These are phyloP conservation scores for Enteromius unitaeniatus DNA, from an alignment of 2,797 vertebrate species.

Conservation along the genomic window DNA sequence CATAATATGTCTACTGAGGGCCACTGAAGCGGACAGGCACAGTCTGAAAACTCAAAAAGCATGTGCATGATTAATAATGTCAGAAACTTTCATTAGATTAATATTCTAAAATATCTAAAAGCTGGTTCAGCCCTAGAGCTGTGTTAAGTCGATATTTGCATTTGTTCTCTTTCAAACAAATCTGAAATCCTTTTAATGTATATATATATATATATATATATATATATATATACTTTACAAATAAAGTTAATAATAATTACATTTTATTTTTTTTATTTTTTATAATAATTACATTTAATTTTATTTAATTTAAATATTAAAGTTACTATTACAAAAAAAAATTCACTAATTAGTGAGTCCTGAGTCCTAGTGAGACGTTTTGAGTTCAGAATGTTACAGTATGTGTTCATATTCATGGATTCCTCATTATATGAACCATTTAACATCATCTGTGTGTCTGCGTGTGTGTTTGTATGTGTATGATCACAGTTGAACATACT, in stretches of 20 bases:
- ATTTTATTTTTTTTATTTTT: neutral
- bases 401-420: neutral
- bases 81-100: neutral
- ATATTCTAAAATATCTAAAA: slow-evolving; percentile 1
- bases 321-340: neutral
- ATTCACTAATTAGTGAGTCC: neutral
- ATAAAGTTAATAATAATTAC: neutral
- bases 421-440: neutral
- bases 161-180: neutral
- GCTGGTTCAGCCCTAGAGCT: neutral
- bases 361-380: no score
- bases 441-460: neutral
- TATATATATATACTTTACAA: neutral
- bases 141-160: neutral
- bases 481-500: neutral
- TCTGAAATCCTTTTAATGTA: neutral
- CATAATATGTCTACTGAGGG: slow-evolving; percentile 36
- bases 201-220: neutral
- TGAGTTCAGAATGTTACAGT: neutral
- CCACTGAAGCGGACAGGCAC: slow-evolving; percentile 8
- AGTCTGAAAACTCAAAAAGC: neutral
- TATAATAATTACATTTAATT: neutral
- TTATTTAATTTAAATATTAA: neutral
- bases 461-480: neutral
- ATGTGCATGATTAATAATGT: neutral